A percentile compares a stretch with the other conserved stretches of the same genome.
Conservation (phyloP, 2,113 vertebrate species). For the Cynoglossus semilaevis region DNA sequence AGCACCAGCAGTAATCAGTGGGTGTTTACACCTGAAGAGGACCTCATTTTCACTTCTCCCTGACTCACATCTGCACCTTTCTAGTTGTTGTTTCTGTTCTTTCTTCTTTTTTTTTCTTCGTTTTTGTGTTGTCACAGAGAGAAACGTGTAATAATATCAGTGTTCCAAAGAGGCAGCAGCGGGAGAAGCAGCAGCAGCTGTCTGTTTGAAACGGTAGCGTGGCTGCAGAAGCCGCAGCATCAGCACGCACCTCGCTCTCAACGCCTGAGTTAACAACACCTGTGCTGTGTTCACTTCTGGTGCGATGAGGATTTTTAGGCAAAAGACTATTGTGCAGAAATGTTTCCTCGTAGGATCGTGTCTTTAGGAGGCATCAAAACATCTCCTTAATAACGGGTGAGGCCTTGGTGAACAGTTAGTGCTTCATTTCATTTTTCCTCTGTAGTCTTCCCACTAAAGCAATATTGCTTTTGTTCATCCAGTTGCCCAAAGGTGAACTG, state of each 20-base stretch:
- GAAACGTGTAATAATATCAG: conserved; percentile 17
- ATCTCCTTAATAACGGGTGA: too few species aligned
- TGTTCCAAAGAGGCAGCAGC: conserved; percentile 18
- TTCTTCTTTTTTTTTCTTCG: not conserved
- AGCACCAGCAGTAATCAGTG: conserved; percentile 17
- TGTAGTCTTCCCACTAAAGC: too few species aligned
- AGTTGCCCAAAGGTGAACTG: too few species aligned
- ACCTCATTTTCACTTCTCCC: conserved; percentile 34
- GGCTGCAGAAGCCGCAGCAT: not conserved
- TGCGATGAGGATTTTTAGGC: too few species aligned
- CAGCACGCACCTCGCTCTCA: not conserved
- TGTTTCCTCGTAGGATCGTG: too few species aligned
- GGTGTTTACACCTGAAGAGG: conserved; percentile 39
- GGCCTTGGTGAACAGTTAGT: too few species aligned
- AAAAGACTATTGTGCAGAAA: too few species aligned
- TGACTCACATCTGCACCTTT: conserved; percentile 6
- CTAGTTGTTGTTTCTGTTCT: not conserved
- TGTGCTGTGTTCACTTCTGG: too few species aligned
- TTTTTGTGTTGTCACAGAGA: conserved; percentile 5
- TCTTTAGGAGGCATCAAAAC: too few species aligned
- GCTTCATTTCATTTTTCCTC: too few species aligned
- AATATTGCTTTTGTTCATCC: too few species aligned
- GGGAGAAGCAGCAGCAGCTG: not conserved
- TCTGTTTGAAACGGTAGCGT: too few species aligned
- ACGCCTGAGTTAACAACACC: not conserved